A percentile compares a stretch with the other conserved stretches of the same genome.
Conservation (phyloP, 1,140 invertebrate genomes). For the Pseudomyrmex concolor region DNA sequence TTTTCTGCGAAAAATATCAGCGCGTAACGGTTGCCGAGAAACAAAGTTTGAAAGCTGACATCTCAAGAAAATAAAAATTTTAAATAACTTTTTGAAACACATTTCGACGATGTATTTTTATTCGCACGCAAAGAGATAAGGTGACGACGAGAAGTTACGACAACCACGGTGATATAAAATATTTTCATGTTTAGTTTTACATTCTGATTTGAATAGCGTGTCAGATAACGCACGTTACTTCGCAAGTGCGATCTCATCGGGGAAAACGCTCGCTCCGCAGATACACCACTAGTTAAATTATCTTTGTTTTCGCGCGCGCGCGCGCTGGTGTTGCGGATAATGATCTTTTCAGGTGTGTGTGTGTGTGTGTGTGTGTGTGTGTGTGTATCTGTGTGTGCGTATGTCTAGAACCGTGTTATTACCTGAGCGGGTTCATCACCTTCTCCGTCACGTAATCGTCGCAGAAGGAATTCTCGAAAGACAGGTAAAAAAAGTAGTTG, state of each 20-base stretch:
- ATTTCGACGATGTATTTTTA: background rate
- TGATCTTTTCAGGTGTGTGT: background rate
- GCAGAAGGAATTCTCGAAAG: constrained; percentile 88
- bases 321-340: background rate
- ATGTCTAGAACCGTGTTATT: constrained; percentile 52
- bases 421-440: constrained; percentile 84
- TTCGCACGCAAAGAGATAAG: background rate
- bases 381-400: too few relatives aligned
- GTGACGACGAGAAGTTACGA: too few relatives aligned
- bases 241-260: background rate
- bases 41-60: background rate
- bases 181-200: background rate
- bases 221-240: background rate
- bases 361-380: too few relatives aligned
- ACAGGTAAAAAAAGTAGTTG: constrained; percentile 89
- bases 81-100: background rate
- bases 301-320: constrained; percentile 2
- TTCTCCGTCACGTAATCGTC: constrained; percentile 89
- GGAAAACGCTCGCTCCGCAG: background rate
- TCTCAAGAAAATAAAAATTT: too few relatives aligned
- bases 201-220: background rate
- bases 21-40: background rate
- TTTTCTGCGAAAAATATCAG: background rate
- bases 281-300: constrained; percentile 4
- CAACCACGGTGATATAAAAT: background rate